A percentile compares a stretch with the other conserved stretches of the same genome.
Conservation (phyloP, 2,113 vertebrate genomes). For the Rostratula benghalensis region DNA sequence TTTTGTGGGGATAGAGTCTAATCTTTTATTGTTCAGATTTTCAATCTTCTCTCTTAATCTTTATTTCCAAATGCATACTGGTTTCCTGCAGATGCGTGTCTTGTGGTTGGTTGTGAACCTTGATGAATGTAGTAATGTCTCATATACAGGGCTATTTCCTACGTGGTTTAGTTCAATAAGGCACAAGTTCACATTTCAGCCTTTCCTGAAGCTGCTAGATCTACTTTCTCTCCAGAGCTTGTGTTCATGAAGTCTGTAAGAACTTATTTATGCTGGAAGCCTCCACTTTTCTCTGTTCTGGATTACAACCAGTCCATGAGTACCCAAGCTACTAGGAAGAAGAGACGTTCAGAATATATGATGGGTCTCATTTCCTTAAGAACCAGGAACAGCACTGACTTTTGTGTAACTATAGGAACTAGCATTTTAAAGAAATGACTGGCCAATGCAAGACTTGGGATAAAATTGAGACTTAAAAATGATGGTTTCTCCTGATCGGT, state of each 20-base stretch:
- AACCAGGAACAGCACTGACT: background rate
- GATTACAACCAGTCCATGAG: background rate
- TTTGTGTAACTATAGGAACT: conserved; percentile 8
- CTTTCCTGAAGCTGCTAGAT: background rate
- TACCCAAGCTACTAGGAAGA: background rate
- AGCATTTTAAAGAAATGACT: background rate
- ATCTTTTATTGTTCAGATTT: background rate
- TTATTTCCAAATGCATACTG: background rate
- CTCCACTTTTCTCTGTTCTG: background rate
- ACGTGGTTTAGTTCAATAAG: background rate
- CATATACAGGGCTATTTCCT: background rate
- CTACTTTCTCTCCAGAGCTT: background rate
- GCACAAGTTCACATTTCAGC: background rate
- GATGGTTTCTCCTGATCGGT: background rate
- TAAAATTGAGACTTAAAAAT: background rate
- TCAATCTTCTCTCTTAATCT: background rate
- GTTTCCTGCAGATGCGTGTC: background rate
- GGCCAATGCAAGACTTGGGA: background rate
- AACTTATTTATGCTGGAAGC: background rate
- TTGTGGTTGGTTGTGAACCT: background rate
- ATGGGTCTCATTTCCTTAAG: background rate
- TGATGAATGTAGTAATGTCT: background rate
- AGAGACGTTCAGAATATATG: accelerated
- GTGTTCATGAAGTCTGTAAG: background rate
- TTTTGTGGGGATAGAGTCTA: background rate